phyloP scores from a whole-genome alignment of 2,888 invertebrate genomes.

The Melieria omissa region DNA sequence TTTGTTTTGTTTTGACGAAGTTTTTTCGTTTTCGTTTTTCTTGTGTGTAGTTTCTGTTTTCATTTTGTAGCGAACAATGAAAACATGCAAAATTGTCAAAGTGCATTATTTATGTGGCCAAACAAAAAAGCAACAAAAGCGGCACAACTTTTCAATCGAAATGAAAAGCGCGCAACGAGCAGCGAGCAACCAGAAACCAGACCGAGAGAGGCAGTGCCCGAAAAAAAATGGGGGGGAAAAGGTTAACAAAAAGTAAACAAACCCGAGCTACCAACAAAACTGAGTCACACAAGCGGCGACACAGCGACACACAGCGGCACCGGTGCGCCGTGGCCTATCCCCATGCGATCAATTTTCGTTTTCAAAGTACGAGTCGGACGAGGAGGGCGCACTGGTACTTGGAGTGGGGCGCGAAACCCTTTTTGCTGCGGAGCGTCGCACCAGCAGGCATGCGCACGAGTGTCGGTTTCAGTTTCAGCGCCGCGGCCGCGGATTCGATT shows the following conservation, averaged over 20 bases:
- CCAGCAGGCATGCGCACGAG: constrained; percentile 20
- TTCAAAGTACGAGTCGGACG: constrained; percentile 16
- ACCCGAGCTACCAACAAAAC: constrained; percentile 14
- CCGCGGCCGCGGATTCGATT: background rate
- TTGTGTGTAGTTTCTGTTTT: background rate
- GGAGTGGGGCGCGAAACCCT: constrained; percentile 25
- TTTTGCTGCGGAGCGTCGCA: constrained; percentile 21
- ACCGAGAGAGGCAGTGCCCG: constrained; percentile 16
- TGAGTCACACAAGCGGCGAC: constrained; percentile 26
- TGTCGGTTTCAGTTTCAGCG: constrained; percentile 25
- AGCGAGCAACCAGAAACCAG: constrained; percentile 13
- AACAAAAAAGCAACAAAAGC: constrained; percentile 13
- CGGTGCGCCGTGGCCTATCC: background rate
- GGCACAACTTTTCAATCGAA: constrained; percentile 20
- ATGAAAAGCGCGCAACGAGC: constrained; percentile 21
- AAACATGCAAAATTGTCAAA: constrained; percentile 34
- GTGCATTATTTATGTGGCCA: constrained; percentile 34
- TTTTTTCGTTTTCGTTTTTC: background rate
- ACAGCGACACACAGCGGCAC: background rate
- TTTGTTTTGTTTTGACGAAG: constrained; percentile 1
- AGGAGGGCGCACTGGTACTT: background rate
- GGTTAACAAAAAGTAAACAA: constrained; percentile 27
- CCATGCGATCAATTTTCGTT: constrained; percentile 25
- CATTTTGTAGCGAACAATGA: constrained; percentile 7
- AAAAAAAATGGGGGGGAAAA: constrained; percentile 11